Base-by-base conservation (phyloP, 2,888 invertebrate species). In the Tachystola acroxantha region DNA sequence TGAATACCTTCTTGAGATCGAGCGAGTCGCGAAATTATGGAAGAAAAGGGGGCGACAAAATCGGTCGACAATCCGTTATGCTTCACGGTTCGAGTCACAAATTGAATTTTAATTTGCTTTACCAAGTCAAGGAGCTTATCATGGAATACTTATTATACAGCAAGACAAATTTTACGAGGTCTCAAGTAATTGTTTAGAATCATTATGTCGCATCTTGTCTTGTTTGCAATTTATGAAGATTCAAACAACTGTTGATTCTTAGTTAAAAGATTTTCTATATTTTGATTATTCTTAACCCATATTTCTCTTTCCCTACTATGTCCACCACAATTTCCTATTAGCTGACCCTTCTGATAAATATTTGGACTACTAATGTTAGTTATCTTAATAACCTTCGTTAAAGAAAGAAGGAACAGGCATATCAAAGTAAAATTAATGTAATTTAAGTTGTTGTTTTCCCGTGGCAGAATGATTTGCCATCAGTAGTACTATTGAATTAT, bases 51-150 rank as follows among this genome's bases (percentile, higher is more conserved):
- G 74, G 72, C 71, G 73, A 75, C 70, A 65, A 73, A 80, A 75
- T 72, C 77, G 66, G 71, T 66, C 64, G 71, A 76, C 79, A 81
- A 80, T 80, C 80, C 74, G 77, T 71, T 76, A 72, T 77, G 76
- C 76, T 80, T 81, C 78, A 80, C 74, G 75, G 81, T 72, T 74
- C 70, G 64, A 71, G 57, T 67, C 74, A 75, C 79, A 81, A 81
- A 84, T 84, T 84, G 82, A 81, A 84, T 81, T 84, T 81, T 84
- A 82, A 82, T 81, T 79, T 78, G 77, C 74, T 76, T 75, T 71
- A 68, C 71, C 70, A 68, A 81, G 76, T 81, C 76, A 75, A 81
- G 72, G 54, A 78, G 79, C 81, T 82, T 80, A 81, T 78, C 73
- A 75, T 72, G 69, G 70, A 74, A 76, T 74, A 70, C 74, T 78